Evolutionary conservation across 2,797 vertebrate species (phyloP).

Genomic region (Centropyge bicolor): DNA sequence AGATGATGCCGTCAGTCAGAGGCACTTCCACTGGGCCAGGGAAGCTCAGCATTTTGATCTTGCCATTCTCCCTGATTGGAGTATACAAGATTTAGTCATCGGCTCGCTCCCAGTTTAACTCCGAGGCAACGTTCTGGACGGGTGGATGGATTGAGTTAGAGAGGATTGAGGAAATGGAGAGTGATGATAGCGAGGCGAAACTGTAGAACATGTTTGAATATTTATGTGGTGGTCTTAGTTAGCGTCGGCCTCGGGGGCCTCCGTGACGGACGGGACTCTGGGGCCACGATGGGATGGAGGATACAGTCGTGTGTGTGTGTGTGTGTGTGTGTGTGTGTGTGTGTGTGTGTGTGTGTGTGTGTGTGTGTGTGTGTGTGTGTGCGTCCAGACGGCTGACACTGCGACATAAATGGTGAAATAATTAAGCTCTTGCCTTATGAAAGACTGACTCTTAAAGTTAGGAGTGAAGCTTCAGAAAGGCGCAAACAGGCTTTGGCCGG

Average conservation of each 20-base stretch:
- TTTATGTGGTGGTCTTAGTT: constrained; percentile 82
- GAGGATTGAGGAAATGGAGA: constrained; percentile 72
- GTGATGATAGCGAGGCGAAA: constrained; percentile 77
- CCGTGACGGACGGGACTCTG: constrained; percentile 67
- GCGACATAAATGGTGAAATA: constrained; percentile 81
- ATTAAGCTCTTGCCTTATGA: constrained; percentile 73
- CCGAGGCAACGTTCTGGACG: constrained; percentile 72
- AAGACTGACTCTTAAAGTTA: constrained; percentile 66
- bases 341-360: constrained; percentile 33
- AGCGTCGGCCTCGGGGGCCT: constrained; percentile 69
- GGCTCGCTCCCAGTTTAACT: constrained; percentile 71
- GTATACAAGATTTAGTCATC: constrained; percentile 65
- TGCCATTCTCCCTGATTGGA: constrained; percentile 65
- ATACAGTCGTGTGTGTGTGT: constrained; percentile 43
- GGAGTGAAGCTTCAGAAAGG: constrained; percentile 48
- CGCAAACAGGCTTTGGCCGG: constrained; percentile 35
- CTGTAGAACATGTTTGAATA: constrained; percentile 81
- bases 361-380: constrained; percentile 21
- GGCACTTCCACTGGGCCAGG: constrained; percentile 52
- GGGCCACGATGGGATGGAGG: constrained; percentile 67
- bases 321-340: no score
- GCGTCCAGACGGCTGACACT: constrained; percentile 58
- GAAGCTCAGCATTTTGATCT: constrained; percentile 70
- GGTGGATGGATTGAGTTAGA: constrained; percentile 74
- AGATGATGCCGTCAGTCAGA: constrained; percentile 70